Evolutionary conservation across 2,888 invertebrate genomes (phyloP).

Genomic region (Apantesis nais): DNA sequence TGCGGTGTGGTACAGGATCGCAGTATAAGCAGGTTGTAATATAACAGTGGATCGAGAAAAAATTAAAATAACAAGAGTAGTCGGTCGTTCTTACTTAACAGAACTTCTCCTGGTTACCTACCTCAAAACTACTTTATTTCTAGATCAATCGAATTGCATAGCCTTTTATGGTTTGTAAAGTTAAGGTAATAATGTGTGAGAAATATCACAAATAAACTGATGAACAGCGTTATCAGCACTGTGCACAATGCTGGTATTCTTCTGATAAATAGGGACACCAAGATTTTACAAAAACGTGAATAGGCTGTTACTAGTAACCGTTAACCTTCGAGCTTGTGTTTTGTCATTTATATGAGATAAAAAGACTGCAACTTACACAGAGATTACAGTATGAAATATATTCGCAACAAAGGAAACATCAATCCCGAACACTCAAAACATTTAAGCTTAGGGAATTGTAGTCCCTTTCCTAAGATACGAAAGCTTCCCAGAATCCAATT

Average conservation of each 20-base stretch:
- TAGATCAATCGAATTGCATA: too few relatives aligned
- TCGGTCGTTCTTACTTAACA: too few relatives aligned
- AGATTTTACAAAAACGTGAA: not conserved
- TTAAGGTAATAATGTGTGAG: too few relatives aligned
- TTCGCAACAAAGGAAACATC: not conserved
- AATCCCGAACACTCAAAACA: not conserved
- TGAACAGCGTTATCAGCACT: not conserved
- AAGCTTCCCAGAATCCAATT: constrained; percentile 19
- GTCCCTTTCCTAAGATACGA: not conserved
- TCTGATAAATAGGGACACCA: not conserved
- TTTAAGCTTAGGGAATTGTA: constrained; percentile 18
- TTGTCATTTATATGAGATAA: not conserved
- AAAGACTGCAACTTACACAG: too few relatives aligned
- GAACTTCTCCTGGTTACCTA: too few relatives aligned
- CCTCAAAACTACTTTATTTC: too few relatives aligned
- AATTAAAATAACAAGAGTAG: not conserved
- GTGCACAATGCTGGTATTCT: not conserved
- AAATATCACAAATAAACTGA: not conserved
- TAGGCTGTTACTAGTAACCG: not conserved
- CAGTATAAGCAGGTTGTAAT: not conserved
- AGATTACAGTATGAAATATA: not conserved
- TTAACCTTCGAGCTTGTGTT: not conserved
- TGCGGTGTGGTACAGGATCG: not conserved
- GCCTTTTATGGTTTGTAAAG: too few relatives aligned
- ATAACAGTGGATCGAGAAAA: not conserved